Conservation (phyloP, 2,797 vertebrate species). For the Acropternis orthonyx region DNA sequence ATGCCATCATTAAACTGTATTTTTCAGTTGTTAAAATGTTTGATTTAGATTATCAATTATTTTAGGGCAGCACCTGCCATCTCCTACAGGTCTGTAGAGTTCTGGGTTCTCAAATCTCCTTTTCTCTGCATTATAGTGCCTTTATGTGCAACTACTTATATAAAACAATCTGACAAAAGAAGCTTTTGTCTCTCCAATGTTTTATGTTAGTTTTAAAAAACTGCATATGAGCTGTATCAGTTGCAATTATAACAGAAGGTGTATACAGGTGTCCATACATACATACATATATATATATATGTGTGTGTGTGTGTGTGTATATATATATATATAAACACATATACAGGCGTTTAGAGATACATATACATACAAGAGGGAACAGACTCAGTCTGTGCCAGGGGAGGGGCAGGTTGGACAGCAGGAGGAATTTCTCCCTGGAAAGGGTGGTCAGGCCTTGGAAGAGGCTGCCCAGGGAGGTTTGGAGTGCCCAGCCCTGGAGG, state of each 20-base stretch:
- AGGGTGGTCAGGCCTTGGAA: background rate
- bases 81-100: background rate
- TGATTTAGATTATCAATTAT: background rate
- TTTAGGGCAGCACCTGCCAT: background rate
- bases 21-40: background rate
- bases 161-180: background rate
- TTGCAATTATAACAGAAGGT: background rate
- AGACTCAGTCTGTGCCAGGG: too few species aligned
- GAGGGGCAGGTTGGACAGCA: accelerated
- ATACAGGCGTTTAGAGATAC: too few species aligned
- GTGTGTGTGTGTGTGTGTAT: too few species aligned
- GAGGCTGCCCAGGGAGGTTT: background rate
- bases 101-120: background rate
- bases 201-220: background rate
- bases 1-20: background rate
- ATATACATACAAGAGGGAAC: background rate
- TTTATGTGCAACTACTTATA: background rate
- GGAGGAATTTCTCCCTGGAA: background rate
- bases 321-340: background rate
- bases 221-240: background rate
- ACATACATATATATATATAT: background rate
- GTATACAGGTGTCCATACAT: background rate
- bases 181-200: background rate
- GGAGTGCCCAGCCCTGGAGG: background rate
- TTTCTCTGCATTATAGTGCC: background rate